Evolutionary conservation across 2,113 vertebrate species (phyloP).

Genomic region (Xenopus tropicalis): DNA sequence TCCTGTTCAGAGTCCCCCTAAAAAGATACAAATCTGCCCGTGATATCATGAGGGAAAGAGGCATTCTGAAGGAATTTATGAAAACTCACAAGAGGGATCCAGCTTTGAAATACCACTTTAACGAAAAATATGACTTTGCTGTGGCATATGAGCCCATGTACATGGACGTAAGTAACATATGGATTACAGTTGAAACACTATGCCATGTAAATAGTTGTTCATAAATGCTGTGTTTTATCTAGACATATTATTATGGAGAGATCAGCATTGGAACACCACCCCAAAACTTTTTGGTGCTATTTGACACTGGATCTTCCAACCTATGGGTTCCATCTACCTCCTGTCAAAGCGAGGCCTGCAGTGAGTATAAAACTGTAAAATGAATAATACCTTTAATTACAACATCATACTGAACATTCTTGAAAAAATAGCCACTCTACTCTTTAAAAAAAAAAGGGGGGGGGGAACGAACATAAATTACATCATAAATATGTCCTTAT

Average conservation of each 20-base stretch:
- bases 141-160: conserved; percentile 57
- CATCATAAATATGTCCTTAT: too few species aligned
- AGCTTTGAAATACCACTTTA: conserved; percentile 51
- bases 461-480: too few species aligned
- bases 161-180: conserved; percentile 52
- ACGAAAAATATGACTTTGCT: conserved; percentile 36
- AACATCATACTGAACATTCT: too few species aligned
- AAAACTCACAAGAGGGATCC: conserved; percentile 52
- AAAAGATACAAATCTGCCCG: conserved; percentile 55
- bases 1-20: conserved; percentile 54
- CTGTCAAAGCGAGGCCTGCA: conserved; percentile 48
- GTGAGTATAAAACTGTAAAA: conserved; percentile 43
- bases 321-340: conserved; percentile 61
- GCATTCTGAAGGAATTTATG: conserved; percentile 43
- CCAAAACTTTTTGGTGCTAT: conserved; percentile 61
- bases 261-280: conserved; percentile 60
- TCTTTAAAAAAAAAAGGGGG: too few species aligned
- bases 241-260: conserved; percentile 57
- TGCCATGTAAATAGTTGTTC: neutral
- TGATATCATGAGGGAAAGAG: conserved; percentile 50
- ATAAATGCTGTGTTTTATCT: neutral
- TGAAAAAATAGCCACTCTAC: too few species aligned
- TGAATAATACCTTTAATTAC: too few species aligned
- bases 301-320: conserved; percentile 61
- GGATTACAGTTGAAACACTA: neutral